phyloP scores from a whole-genome alignment of 1,140 invertebrate genomes.

The Penaeus indicus region DNA sequence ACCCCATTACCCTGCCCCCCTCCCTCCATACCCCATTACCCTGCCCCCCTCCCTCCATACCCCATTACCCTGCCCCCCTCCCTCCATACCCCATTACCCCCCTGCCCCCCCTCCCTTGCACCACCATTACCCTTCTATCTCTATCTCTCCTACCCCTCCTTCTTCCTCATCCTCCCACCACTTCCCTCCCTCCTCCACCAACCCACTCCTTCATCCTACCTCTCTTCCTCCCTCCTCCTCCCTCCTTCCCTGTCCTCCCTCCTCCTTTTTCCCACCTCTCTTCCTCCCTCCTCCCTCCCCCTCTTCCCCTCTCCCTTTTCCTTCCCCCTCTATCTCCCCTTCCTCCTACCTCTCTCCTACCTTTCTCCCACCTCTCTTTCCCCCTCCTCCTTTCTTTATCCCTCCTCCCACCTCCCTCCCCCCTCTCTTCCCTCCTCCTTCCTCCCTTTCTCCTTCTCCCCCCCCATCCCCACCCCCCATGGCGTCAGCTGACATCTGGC shows the following conservation, averaged over 20 bases:
- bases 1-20: too few species aligned
- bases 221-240: neutral
- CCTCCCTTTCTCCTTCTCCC: neutral
- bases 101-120: too few species aligned
- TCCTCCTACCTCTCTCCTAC: neutral
- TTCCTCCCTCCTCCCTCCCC: neutral
- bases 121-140: too few species aligned
- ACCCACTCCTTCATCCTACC: neutral
- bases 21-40: too few species aligned
- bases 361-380: neutral
- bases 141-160: too few species aligned
- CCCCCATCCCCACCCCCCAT: neutral
- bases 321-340: neutral
- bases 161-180: too few species aligned
- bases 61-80: too few species aligned
- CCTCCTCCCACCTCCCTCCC: neutral
- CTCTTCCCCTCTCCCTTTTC: neutral
- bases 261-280: neutral
- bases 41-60: too few species aligned
- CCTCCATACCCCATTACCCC: too few species aligned
- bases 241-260: neutral
- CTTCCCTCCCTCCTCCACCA: too few species aligned
- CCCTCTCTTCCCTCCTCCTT: neutral
- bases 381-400: neutral
- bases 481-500: neutral